Conservation (phyloP, 2,113 vertebrate species). For the Zosterops borbonicus region DNA sequence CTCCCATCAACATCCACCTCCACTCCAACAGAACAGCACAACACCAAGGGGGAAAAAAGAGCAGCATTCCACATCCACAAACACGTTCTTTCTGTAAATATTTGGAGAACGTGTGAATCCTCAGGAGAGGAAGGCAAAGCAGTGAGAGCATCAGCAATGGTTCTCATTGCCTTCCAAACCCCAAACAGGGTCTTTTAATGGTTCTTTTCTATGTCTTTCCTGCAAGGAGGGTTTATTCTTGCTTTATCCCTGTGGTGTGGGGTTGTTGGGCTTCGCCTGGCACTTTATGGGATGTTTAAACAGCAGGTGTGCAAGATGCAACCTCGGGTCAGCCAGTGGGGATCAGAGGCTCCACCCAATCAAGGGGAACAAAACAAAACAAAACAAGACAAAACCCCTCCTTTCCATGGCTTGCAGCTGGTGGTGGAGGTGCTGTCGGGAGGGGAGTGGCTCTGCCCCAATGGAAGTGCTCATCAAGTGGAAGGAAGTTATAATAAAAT, state of each 20-base stretch:
- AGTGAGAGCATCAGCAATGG: fast-evolving
- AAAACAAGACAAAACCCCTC: neutral
- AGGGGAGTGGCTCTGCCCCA: neutral
- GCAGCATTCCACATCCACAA: neutral
- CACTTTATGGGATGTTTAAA: slow-evolving; percentile 54
- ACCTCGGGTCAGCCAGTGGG: slow-evolving; percentile 7
- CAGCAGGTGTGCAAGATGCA: slow-evolving; percentile 62
- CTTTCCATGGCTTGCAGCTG: slow-evolving; percentile 50
- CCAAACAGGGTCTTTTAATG: neutral
- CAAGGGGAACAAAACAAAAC: neutral
- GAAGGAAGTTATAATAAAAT: slow-evolving; percentile 47
- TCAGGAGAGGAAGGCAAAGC: neutral
- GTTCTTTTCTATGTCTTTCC: neutral
- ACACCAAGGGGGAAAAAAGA: neutral
- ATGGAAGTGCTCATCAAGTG: slow-evolving; percentile 25
- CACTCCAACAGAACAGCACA: neutral
- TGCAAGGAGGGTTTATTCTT: neutral
- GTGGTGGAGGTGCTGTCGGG: neutral
- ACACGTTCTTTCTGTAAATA: neutral
- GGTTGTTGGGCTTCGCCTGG: neutral
- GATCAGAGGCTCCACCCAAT: slow-evolving; percentile 37
- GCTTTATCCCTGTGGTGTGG: neutral
- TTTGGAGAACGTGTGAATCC: neutral
- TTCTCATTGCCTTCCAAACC: neutral
- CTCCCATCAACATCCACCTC: neutral